A percentile compares a stretch with the other conserved stretches of the same genome.
These are phyloP conservation scores for Heliconius charithonia DNA, from an alignment of 2,888 invertebrate species.

Conservation along the genomic window DNA sequence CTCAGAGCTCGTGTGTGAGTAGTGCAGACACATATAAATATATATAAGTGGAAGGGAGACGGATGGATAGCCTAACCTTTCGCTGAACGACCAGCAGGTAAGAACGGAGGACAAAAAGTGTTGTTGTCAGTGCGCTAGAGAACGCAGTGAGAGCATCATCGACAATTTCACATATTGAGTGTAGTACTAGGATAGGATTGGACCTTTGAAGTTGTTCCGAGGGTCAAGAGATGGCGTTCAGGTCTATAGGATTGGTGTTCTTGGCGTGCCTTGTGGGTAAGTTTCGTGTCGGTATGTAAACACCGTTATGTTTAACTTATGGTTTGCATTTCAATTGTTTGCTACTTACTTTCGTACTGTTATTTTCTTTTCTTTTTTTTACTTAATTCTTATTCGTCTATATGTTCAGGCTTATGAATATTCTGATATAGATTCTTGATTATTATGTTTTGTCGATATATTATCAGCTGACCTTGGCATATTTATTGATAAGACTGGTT, in stretches of 20 bases:
- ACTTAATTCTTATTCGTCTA: background rate
- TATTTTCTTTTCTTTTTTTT: background rate
- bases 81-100: constrained; percentile 70
- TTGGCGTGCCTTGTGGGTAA: constrained; percentile 75
- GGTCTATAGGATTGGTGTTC: constrained; percentile 63
- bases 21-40: constrained; percentile 56
- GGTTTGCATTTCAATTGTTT: constrained; percentile 36
- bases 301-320: constrained; percentile 34
- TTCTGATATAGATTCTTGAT: background rate
- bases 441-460: background rate
- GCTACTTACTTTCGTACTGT: constrained; percentile 19
- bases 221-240: constrained; percentile 73
- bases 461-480: constrained; percentile 35
- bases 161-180: constrained; percentile 68
- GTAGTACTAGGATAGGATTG: constrained; percentile 53
- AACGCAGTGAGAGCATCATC: constrained; percentile 73
- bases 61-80: constrained; percentile 70
- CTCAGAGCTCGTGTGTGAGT: constrained; percentile 55
- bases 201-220: constrained; percentile 56
- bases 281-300: constrained; percentile 49
- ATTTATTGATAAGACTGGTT: constrained; percentile 18
- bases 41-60: constrained; percentile 59
- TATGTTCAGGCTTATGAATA: too few species aligned
- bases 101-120: constrained; percentile 77
- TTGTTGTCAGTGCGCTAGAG: constrained; percentile 76